Base-by-base conservation (phyloP, 2,888 invertebrate genomes). In the Microchrysa polita region DNA sequence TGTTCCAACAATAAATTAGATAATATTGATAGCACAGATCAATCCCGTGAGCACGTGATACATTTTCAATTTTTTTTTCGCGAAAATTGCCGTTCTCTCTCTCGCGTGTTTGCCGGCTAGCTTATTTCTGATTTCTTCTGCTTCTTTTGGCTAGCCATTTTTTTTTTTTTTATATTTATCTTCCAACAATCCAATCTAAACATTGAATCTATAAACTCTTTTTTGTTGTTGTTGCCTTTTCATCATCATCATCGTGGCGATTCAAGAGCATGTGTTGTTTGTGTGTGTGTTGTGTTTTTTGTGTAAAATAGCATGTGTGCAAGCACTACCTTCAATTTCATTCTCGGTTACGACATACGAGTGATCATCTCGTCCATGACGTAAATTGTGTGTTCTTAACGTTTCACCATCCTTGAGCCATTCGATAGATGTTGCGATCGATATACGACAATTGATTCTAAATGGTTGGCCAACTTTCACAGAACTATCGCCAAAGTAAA, bases 331-430 rank as follows among this genome's bases (percentile, higher is more conserved):
- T 78, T 83, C 83, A 74, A 83, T 81, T 74, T 81, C 78, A 76
- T 80, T 81, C 79, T 84, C 84, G 73, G 81, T 79, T 74, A 81
- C 77, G 63, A 79, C 78, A 74, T 81, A 84, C 42, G 83, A 80
- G 77, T 84, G 84, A 74, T 83, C 82, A 77, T 84, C 84, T 67
- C 81, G 83, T 72, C 82, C 82, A 75, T 84, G 84, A 73, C 84
- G 83, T 78, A 84, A 78, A 80, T 83, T 84, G 79, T 84, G 84
- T 63, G 80, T 81, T 69, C 80, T 81, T 77, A 85, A 82, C 72
- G 82, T 80, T 77, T 84, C 82, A 72, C 82, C 83, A 75, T 85
- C 82, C 79, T 83, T 83, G 53, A 81, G 76, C 85, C 85, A 85
- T 75, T 81, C 77, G 76, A 85, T 83, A 75, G 81, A 81, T 77